Evolutionary conservation across 2,888 invertebrate genomes (phyloP), one percentile per base, ranked within the genome.

Genomic region (Podabrus alpinus): DNA sequence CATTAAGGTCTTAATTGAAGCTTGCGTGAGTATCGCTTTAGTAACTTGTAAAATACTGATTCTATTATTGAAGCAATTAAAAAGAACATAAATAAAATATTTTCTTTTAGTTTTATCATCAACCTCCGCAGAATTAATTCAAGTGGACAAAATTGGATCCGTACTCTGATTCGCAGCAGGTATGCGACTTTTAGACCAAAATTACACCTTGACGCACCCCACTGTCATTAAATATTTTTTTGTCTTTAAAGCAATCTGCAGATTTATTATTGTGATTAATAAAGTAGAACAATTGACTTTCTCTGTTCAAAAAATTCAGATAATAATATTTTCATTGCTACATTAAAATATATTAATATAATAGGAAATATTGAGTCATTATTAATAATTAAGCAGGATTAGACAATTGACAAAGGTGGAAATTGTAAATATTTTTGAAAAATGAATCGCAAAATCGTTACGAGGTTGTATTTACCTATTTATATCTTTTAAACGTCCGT

Each of bases 1-100:
- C 82, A 82, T 83, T 83, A 82, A 82, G 78, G 82, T 83, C 83
- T 83, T 83, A 83, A 83, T 83, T 83, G 83, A 82, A 80, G 78
- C 80, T 82, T 79, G 83, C 83, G 83, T 83, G 83, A 81, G 79
- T 79, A 78, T 79, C 77, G 62, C 78, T 79, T 77, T 79, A 79
- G 78, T 79, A 77, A 73, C 68, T 75, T 75, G 75, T 75, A 74
- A 69, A 72, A 73, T 70, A 64, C 62, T 19, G 62, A 64, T 64
- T 64, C 19, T 19, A 59, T 45, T 68, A 59, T 45, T 29, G 21
- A 21, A 21, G 62, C 21, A 64, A 64, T 64, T 64, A 64, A 64
- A 64, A 64, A 16, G 13, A 62, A 19, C 62, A 62, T 62, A 62
- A 62, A 62, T 19, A 17, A n/a, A 16, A 16, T 19, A 9, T 16